Evolutionary conservation across 2,113 vertebrate species (phyloP).

Genomic region (Chinchilla lanigera): DNA sequence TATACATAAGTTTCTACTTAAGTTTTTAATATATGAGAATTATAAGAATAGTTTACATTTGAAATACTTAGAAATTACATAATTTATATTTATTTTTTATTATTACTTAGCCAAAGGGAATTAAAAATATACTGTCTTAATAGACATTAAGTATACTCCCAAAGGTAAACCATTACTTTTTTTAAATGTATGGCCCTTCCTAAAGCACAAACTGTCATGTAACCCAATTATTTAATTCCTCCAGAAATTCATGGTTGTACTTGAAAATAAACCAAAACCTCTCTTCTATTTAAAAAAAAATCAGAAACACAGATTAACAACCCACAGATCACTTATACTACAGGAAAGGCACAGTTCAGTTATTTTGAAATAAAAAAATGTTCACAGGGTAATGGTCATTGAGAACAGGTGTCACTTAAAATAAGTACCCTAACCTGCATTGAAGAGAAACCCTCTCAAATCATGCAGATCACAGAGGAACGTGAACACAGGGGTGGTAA

Average conservation of each 20-base stretch:
- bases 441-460: neutral
- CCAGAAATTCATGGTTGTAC: neutral
- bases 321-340: neutral
- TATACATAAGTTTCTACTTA: neutral
- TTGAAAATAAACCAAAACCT: neutral
- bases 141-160: neutral
- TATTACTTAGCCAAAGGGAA: neutral
- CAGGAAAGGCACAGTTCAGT: neutral
- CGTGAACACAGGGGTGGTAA: no score
- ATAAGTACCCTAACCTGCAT: neutral
- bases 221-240: neutral
- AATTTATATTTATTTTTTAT: neutral
- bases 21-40: neutral
- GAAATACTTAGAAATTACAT: neutral
- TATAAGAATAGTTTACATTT: neutral
- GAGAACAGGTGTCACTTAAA: constrained; percentile 1
- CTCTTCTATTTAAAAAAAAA: neutral
- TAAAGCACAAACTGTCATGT: neutral
- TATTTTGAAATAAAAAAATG: neutral
- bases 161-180: neutral
- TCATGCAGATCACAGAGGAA: neutral
- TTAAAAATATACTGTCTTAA: neutral
- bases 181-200: neutral
- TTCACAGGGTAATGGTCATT: neutral
- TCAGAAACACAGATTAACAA: neutral